These are phyloP conservation scores for Sacculina carcini DNA, from an alignment of 2,888 invertebrate species.

Conservation along the genomic window DNA sequence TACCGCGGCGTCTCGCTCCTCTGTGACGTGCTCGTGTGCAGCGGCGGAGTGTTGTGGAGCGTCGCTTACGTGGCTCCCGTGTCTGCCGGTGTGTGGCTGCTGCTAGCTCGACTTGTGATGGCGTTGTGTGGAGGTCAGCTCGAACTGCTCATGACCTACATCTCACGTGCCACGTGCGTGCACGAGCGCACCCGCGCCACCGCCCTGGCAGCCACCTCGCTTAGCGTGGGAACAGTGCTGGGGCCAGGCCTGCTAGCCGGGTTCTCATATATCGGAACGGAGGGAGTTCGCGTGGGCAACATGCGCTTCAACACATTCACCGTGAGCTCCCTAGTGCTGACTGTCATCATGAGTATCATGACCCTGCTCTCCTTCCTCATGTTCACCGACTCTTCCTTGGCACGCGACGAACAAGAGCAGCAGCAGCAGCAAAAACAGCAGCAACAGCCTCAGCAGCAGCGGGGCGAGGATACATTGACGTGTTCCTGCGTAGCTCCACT, in stretches of 20 bases:
- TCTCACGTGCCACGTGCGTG: background rate
- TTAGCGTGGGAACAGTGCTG: background rate
- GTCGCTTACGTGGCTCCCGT: background rate
- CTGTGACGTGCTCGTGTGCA: background rate
- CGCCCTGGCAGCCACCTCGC: background rate
- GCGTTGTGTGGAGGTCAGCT: background rate
- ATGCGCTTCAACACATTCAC: slow-evolving; percentile 1
- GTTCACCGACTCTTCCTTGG: background rate
- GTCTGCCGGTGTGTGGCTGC: background rate
- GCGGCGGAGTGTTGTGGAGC: background rate
- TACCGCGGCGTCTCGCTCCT: background rate
- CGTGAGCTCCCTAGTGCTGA: background rate
- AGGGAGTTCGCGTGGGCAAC: background rate
- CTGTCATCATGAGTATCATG: background rate
- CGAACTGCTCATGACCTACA: background rate
- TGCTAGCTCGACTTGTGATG: background rate
- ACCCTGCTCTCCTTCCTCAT: background rate
- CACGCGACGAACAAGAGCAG: background rate
- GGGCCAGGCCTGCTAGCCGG: background rate
- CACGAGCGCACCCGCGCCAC: background rate
- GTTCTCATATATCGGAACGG: background rate
- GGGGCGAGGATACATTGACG: too few species aligned
- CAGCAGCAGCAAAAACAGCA: too few species aligned
- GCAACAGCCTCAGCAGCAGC: too few species aligned
- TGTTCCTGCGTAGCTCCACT: background rate